Evolutionary conservation across 2,888 invertebrate species (phyloP), one percentile per base, ranked within the genome.

Genomic region (Meliscaeva auricollis): DNA sequence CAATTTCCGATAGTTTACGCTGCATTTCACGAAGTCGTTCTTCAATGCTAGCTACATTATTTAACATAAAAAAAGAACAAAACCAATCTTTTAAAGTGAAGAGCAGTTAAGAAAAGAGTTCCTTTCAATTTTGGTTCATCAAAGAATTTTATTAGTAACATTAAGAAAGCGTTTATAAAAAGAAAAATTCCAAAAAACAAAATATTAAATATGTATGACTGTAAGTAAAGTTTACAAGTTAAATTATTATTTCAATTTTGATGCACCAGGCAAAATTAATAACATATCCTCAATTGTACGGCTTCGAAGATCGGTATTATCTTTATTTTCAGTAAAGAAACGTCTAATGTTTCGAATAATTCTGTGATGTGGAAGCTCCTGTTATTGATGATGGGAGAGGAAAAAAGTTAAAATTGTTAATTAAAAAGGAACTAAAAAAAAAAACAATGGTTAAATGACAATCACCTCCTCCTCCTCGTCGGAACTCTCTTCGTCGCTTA

Each of bases 281-380:
- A 92, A 88, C 92, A 92, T 92, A 85, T 92, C 92, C 88, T 92
- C 92, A 76, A 92, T 90, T 83, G 91, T 90, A 87, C 91, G 91
- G 81, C 88, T 88, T 88, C 90, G 90, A 62, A 91, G 82, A 82
- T 92, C 92, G 41, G 89, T 87, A 87, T 92, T 91, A 60, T 92
- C 90, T 89, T 91, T 91, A 68, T 91, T 91, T 88, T 92, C 92
- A 77, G 90, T 89, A 88, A 92, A 92, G 89, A 92, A 92, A 78
- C 92, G 91, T 81, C 93, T 92, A 85, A 94, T 92, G 90, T 94
- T 94, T 87, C 94, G 93, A 76, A 94, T 93, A 88, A 94, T 94
- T 89, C 94, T 94, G 91, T 94, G 94, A 91, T 94, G 94, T 22
- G 94, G 94, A 89, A 94, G 93, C 90, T 94, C 94, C 90, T 92